Conservation (phyloP, 1,140 invertebrate genomes). For the Eumeta japonica region DNA sequence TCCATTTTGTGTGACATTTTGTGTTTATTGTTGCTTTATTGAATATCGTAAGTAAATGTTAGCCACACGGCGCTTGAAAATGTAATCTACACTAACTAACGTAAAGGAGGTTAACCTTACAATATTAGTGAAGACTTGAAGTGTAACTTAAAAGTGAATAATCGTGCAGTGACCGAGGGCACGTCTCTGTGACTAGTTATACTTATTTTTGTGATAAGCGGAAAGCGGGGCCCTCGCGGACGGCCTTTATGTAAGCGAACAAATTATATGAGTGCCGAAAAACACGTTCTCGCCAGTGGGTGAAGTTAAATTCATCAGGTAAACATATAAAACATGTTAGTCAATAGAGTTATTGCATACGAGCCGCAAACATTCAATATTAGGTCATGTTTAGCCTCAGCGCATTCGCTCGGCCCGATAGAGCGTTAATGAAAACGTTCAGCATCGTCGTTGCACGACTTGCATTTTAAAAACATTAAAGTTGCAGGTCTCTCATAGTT, state of each 20-base stretch:
- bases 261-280: conserved; percentile 22
- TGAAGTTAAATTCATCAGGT: conserved; percentile 41
- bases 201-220: conserved; percentile 60
- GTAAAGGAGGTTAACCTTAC: too few species aligned
- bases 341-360: conserved; percentile 24
- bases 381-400: conserved; percentile 54
- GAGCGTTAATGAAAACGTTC: conserved; percentile 47
- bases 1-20: conserved; percentile 59
- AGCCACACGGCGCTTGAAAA: too few species aligned
- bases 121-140: too few species aligned
- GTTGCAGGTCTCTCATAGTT: conserved; percentile 49
- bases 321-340: conserved; percentile 41
- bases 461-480: conserved; percentile 49
- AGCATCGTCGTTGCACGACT: conserved; percentile 40
- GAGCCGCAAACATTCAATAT: conserved; percentile 47
- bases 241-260: conserved; percentile 51
- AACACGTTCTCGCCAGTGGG: conserved; percentile 21
- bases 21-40: conserved; percentile 57
- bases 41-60: conserved; percentile 42
- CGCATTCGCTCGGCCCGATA: conserved; percentile 38
- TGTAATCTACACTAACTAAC: too few species aligned
- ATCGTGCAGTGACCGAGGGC: conserved; percentile 50
- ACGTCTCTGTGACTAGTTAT: conserved; percentile 55
- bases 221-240: conserved; percentile 47
- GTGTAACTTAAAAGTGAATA: too few species aligned